Evolutionary conservation across 1,140 invertebrate genomes (phyloP).

Genomic region (Diprion similis): DNA sequence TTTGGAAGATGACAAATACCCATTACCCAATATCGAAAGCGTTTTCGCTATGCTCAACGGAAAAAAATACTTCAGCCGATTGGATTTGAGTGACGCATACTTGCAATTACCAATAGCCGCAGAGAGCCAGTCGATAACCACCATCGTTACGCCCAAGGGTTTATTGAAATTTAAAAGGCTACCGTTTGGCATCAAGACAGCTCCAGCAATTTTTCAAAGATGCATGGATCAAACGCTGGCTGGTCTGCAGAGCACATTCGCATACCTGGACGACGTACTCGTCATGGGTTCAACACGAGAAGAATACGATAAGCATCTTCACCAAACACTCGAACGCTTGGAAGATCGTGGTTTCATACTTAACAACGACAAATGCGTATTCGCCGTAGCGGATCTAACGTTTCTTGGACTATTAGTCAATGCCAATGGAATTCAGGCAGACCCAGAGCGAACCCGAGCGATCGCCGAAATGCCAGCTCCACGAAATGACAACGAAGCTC

Average conservation of each 20-base stretch:
- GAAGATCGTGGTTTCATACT: slow-evolving; percentile 17
- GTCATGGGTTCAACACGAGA: neutral
- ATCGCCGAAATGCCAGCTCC: slow-evolving; percentile 39
- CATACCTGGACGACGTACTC: slow-evolving; percentile 15
- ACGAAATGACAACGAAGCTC: slow-evolving; percentile 33
- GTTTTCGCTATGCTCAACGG: slow-evolving; percentile 11
- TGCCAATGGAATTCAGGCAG: slow-evolving; percentile 37
- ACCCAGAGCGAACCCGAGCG: slow-evolving; percentile 38
- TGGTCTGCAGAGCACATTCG: neutral
- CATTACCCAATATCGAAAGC: no score
- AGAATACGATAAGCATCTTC: slow-evolving; percentile 4
- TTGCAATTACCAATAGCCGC: slow-evolving; percentile 12
- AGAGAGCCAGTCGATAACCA: slow-evolving; percentile 14
- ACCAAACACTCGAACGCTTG: neutral
- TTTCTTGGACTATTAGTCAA: slow-evolving; percentile 50
- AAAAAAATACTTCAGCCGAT: slow-evolving; percentile 14
- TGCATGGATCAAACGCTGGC: slow-evolving; percentile 51
- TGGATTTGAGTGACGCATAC: slow-evolving; percentile 14
- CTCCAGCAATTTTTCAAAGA: slow-evolving; percentile 62
- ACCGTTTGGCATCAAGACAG: slow-evolving; percentile 45
- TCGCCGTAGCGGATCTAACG: slow-evolving; percentile 30
- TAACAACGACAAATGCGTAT: slow-evolving; percentile 29
- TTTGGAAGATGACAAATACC: slow-evolving; percentile 17
- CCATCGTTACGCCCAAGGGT: slow-evolving; percentile 12
- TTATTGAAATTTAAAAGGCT: neutral